Percentiles rank a stretch among this genome's conserved stretches.
Evolutionary conservation across 2,888 invertebrate species (phyloP).

Genomic region (Pristionchus mayeri): DNA sequence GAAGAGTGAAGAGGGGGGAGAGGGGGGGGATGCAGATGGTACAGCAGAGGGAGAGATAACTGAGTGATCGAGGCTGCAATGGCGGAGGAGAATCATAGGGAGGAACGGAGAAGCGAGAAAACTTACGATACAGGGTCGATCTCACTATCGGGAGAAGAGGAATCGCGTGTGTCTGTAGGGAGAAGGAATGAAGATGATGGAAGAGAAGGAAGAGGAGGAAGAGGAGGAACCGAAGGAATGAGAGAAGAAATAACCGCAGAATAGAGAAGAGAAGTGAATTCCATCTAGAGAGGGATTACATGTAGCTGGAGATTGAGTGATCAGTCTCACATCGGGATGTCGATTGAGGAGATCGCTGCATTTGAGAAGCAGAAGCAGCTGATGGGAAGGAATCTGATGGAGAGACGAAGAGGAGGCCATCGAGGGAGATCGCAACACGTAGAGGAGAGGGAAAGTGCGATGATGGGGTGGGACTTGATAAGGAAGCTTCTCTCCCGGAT

Average conservation of each 20-base stretch:
- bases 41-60: not conserved
- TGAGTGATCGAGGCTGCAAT: not conserved
- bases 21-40: not conserved
- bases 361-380: not conserved
- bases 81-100: no score
- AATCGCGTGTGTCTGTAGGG: not conserved
- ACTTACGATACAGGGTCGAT: constrained; percentile 20
- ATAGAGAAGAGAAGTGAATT: not conserved
- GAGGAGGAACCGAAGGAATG: not conserved
- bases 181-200: not conserved
- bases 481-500: not conserved
- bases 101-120: not conserved
- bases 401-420: not conserved
- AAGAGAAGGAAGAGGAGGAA: not conserved
- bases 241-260: not conserved
- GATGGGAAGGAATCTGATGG: not conserved
- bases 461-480: constrained; percentile 33
- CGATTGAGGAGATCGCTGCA: not conserved
- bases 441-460: constrained; percentile 20
- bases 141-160: not conserved
- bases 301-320: not conserved
- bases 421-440: not conserved
- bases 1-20: not conserved
- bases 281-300: not conserved
- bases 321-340: not conserved